Evolutionary conservation across 2,888 invertebrate species (phyloP).

Genomic region (Dichetophora obliterata): DNA sequence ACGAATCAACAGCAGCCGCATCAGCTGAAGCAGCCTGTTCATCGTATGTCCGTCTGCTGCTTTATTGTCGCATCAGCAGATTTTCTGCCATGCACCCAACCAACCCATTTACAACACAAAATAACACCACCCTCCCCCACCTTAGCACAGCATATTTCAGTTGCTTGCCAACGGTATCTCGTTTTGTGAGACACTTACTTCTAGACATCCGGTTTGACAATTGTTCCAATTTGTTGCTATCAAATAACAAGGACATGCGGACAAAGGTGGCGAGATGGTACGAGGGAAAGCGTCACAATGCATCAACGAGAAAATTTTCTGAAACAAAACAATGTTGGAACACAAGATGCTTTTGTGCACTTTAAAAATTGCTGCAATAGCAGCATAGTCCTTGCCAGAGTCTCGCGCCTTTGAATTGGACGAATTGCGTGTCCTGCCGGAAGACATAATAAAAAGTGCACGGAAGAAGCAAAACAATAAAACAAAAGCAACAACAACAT

Average conservation of each 20-base stretch:
- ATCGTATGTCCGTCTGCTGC: conserved; percentile 15
- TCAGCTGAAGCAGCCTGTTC: conserved; percentile 8
- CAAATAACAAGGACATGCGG: conserved; percentile 53
- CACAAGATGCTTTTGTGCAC: conserved; percentile 47
- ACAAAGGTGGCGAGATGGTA: not conserved
- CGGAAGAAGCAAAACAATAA: not conserved
- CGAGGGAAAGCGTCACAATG: not conserved
- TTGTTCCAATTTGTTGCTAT: conserved; percentile 58
- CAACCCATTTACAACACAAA: not conserved
- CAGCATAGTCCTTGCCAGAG: not conserved
- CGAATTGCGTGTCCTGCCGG: conserved; percentile 45
- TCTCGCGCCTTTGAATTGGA: not conserved
- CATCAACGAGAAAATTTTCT: conserved; percentile 27
- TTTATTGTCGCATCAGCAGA: conserved; percentile 32
- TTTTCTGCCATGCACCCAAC: not conserved
- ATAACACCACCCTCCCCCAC: not conserved
- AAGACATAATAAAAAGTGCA: conserved; percentile 47
- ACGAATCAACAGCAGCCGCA: not conserved
- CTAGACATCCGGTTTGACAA: conserved; percentile 58
- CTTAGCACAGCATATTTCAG: not conserved
- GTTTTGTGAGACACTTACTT: conserved; percentile 54
- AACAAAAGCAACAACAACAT: not conserved
- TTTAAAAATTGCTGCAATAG: conserved; percentile 47
- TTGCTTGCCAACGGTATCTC: conserved; percentile 40
- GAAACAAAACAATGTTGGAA: conserved; percentile 45